Percentiles rank a stretch among this genome's conserved stretches.
These are phyloP conservation scores for Phylloscopus collybita DNA, from an alignment of 2,797 vertebrate genomes.

Conservation along the genomic window DNA sequence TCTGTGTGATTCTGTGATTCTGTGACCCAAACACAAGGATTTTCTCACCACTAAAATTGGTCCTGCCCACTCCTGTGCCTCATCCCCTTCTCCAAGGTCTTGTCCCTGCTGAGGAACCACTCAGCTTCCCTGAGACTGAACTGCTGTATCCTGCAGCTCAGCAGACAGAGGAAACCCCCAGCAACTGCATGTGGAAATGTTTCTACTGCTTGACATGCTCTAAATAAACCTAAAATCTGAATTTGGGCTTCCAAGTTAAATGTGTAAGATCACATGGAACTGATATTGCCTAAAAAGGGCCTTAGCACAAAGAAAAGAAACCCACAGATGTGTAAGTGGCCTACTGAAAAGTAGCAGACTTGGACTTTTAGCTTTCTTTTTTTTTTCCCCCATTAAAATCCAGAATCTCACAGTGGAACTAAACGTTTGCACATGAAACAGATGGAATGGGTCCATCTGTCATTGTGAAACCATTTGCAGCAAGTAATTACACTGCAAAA, in stretches of 20 bases:
- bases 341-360: not conserved
- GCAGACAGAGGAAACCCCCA: not conserved
- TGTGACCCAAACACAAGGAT: not conserved
- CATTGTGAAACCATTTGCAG: not conserved
- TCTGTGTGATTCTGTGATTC: too few relatives aligned
- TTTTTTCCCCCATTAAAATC: not conserved
- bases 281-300: not conserved
- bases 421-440: not conserved
- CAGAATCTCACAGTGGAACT: not conserved
- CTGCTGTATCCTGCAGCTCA: not conserved
- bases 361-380: not conserved
- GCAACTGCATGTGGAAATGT: not conserved
- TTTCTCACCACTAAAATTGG: not conserved
- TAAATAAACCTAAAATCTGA: not conserved
- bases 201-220: not conserved
- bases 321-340: not conserved
- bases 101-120: not conserved
- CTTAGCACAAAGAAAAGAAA: not conserved
- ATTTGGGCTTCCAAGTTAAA: not conserved
- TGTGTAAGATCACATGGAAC: not conserved
- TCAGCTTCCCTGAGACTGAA: not conserved
- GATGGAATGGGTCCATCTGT: conserved; percentile 7
- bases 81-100: not conserved
- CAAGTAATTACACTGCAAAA: not conserved
- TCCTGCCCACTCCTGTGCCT: not conserved